A percentile compares a stretch with the other conserved stretches of the same genome.
phyloP scores from a whole-genome alignment of 1,140 invertebrate species.

The Drosophila tropicalis region DNA sequence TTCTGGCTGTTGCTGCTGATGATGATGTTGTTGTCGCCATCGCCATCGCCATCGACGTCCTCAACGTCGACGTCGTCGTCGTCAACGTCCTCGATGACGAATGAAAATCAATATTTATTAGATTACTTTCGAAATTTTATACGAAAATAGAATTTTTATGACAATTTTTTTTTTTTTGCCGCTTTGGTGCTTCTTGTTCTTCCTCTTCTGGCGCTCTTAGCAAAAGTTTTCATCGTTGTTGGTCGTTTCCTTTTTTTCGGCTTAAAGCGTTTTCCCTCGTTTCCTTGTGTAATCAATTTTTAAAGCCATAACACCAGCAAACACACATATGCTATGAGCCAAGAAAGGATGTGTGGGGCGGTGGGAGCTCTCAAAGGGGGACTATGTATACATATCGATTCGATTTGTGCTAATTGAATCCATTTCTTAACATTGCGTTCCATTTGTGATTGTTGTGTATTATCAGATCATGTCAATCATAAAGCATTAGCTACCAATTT shows the following conservation, averaged over 20 bases:
- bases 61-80: slow-evolving; percentile 30
- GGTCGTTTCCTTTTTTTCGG: neutral
- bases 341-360: too few relatives aligned
- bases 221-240: slow-evolving; percentile 38
- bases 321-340: slow-evolving; percentile 14
- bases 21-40: slow-evolving; percentile 59
- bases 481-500: slow-evolving; percentile 58
- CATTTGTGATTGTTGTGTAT: neutral
- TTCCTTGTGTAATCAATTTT: slow-evolving; percentile 7
- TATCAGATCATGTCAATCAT: slow-evolving; percentile 10
- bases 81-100: slow-evolving; percentile 72
- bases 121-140: slow-evolving; percentile 83
- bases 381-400: neutral
- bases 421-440: neutral
- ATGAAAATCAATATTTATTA: slow-evolving; percentile 83
- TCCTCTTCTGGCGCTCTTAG: slow-evolving; percentile 23
- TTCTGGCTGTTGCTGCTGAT: slow-evolving; percentile 37
- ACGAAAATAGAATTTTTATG: slow-evolving; percentile 82
- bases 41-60: slow-evolving; percentile 19
- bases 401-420: slow-evolving; percentile 1
- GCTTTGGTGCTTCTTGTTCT: neutral
- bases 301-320: slow-evolving; percentile 7
- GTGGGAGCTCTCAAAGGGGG: too few relatives aligned
- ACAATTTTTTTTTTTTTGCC: slow-evolving; percentile 55
- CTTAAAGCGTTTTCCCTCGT: slow-evolving; percentile 8